Evolutionary conservation across 2,888 invertebrate species (phyloP).

Genomic region (Caenorhabditis sp.): DNA sequence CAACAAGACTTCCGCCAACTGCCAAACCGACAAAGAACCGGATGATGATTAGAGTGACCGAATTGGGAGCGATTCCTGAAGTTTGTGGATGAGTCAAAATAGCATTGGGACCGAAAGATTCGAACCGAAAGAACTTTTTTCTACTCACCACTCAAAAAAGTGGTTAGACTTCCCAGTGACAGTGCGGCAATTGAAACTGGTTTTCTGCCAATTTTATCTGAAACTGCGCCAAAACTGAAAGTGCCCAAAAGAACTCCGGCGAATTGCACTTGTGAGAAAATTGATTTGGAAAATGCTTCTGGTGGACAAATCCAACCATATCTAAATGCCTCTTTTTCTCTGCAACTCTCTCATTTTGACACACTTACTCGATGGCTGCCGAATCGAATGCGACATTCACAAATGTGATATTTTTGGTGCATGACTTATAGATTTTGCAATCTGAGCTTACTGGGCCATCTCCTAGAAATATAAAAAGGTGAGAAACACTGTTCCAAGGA

Average conservation of each 20-base stretch:
- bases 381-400: slow-evolving; percentile 61
- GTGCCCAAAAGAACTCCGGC: slow-evolving; percentile 47
- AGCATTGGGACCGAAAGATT: too few relatives aligned
- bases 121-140: too few relatives aligned
- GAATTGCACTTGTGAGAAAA: slow-evolving; percentile 60
- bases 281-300: slow-evolving; percentile 35
- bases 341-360: slow-evolving; percentile 37
- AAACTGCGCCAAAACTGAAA: slow-evolving; percentile 51
- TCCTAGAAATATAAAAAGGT: slow-evolving; percentile 15
- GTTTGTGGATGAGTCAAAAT: too few relatives aligned
- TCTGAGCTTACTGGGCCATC: slow-evolving; percentile 53
- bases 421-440: slow-evolving; percentile 53
- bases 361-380: slow-evolving; percentile 42
- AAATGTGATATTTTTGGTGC: slow-evolving; percentile 55
- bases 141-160: background rate
- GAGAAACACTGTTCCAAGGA: slow-evolving; percentile 5
- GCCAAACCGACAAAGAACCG: slow-evolving; percentile 58
- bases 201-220: slow-evolving; percentile 42
- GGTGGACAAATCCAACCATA: slow-evolving; percentile 62
- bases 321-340: too few relatives aligned
- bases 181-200: slow-evolving; percentile 44
- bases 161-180: slow-evolving; percentile 27
- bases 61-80: background rate
- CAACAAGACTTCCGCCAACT: slow-evolving; percentile 58
- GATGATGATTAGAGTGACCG: background rate